Base-by-base conservation (phyloP, 2,113 vertebrate genomes). In the Pelecanus crispus region DNA sequence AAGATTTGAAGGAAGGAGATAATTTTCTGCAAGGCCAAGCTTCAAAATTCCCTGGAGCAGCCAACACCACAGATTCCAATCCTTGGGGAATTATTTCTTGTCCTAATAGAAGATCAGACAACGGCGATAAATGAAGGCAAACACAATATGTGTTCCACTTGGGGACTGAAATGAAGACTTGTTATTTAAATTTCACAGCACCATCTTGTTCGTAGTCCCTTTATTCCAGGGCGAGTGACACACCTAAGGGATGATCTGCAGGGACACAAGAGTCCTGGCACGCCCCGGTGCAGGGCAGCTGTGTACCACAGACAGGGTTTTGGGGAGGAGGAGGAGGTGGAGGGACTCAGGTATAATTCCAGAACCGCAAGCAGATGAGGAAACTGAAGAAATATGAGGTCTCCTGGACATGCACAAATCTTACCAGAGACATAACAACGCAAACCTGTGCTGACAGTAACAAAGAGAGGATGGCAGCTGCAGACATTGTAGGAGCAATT, bases 1-100 rank as follows among this genome's bases (percentile, higher is more conserved):
- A 86, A 47, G 11, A 62, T 40, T 42, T 77, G 42, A 90, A 85
- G 49, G 58, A 31, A 80, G 47, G 16, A 42, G 50, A 52, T 8
- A 26, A 61, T 47, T 53, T 86, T 91, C 44, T 47, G 6, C 53
- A 82, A 68, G 36, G 50, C 12, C 34, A 40, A 45, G 17, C 66
- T 74, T 53, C 40, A 73, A 92, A 86, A 72, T 72, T 74, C 25
- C 9, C 36, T 59, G 36, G 29, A 80, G 15, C n/a, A 73, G 80
- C 17, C 1, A 0, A 59, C 16, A 45, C 17, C 25, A 28, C 0
- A 0, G 7, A 55, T 25, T 90, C 17, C n/a, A 72, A 2, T 18
- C 44, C 45, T 36, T 38, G 16, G 21, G 31, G 18, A 86, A 86
- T 73, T 80, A 45, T 25, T 72, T 42, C 22, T 80, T 50, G 3